These are phyloP conservation scores for Clarias macrocephalus DNA, from an alignment of 2,113 vertebrate genomes.

Conservation along the genomic window DNA sequence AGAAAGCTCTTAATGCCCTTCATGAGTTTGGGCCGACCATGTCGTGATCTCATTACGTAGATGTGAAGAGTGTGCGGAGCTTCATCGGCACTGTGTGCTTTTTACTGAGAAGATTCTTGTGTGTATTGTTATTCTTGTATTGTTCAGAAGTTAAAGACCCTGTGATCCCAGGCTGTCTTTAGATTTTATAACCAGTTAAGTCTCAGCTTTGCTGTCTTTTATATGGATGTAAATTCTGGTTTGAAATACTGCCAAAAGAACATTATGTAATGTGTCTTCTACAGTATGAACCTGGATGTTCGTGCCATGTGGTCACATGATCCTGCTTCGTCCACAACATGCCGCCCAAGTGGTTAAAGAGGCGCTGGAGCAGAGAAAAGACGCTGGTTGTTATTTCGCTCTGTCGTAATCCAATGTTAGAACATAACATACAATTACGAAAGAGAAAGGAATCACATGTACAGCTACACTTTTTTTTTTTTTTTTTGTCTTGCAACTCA, in stretches of 20 bases:
- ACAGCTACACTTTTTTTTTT: neutral
- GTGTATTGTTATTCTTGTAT: neutral
- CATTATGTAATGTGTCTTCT: neutral
- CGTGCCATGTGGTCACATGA: neutral
- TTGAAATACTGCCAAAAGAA: neutral
- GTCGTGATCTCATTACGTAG: conserved; percentile 26
- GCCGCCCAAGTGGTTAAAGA: neutral
- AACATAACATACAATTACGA: neutral
- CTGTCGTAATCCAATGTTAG: neutral
- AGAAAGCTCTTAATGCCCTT: conserved; percentile 17
- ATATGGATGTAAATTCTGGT: neutral
- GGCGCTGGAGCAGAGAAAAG: neutral
- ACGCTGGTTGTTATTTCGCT: neutral
- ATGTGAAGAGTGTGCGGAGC: conserved; percentile 11
- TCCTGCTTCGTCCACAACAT: neutral
- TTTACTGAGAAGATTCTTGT: neutral
- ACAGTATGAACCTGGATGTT: neutral
- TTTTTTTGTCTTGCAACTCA: neutral
- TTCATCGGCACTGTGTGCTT: neutral
- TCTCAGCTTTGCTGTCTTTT: neutral
- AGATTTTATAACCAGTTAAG: neutral
- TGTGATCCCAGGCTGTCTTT: neutral
- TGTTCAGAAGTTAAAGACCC: neutral
- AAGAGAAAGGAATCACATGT: neutral
- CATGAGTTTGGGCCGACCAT: conserved; percentile 2